Percentiles rank a stretch among this genome's conserved stretches.
Conservation (phyloP, 2,797 vertebrate species). For the Microchirus variegatus region DNA sequence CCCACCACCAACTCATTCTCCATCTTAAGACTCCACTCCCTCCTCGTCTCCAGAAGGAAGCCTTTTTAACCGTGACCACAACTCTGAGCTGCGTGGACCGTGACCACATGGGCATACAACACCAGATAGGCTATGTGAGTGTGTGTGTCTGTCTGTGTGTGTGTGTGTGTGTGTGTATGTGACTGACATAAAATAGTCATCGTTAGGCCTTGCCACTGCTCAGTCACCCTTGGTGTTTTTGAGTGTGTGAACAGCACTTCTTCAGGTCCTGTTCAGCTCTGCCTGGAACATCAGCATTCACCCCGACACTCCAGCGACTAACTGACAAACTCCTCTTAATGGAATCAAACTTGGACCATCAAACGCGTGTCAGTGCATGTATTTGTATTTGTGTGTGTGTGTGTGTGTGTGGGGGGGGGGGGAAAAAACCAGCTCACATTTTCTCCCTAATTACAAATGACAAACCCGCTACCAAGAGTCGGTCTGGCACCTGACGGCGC, state of each 20-base stretch:
- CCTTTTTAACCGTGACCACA: conserved; percentile 75
- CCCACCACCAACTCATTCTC: conserved; percentile 25
- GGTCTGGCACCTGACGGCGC: conserved; percentile 68
- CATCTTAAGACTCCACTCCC: conserved; percentile 59
- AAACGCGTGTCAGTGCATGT: conserved; percentile 61
- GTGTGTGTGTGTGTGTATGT: conserved; percentile 33
- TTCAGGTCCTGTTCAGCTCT: conserved; percentile 59
- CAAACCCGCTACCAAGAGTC: conserved; percentile 71
- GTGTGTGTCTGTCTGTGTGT: conserved; percentile 27
- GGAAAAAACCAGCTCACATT: conserved; percentile 59
- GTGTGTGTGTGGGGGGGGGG: conserved; percentile 32
- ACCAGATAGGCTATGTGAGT: conserved; percentile 45
- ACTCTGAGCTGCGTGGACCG: conserved; percentile 69
- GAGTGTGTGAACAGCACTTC: conserved; percentile 48
- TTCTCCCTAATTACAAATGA: conserved; percentile 79
- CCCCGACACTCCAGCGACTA: conserved; percentile 49
- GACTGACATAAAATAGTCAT: conserved; percentile 66
- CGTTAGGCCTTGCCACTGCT: conserved; percentile 56
- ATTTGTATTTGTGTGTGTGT: conserved; percentile 41
- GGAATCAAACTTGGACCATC: conserved; percentile 75
- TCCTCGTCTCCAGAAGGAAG: conserved; percentile 58
- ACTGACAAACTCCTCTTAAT: conserved; percentile 79
- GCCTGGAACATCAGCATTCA: conserved; percentile 62
- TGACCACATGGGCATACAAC: conserved; percentile 68
- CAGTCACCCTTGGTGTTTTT: conserved; percentile 58